Conservation (phyloP, 2,113 vertebrate genomes). For the human region DNA sequence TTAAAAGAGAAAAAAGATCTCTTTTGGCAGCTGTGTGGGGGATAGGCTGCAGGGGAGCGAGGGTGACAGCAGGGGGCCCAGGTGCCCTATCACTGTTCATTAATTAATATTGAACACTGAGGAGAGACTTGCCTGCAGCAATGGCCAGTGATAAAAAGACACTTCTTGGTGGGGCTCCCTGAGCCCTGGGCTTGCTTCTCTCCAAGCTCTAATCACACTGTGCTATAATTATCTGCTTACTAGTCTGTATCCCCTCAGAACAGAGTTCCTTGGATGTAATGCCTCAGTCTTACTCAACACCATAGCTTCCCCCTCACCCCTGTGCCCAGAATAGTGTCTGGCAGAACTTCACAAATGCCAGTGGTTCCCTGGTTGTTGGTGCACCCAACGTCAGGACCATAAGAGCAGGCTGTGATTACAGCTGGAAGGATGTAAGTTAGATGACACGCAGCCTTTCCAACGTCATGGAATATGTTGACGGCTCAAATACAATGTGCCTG, state of each 20-base stretch:
- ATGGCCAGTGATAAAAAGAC: not conserved
- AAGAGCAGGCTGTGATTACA: not conserved
- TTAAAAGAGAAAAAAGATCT: not conserved
- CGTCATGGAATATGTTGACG: not conserved
- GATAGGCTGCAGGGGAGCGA: not conserved
- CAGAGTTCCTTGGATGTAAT: not conserved
- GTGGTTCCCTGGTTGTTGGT: not conserved
- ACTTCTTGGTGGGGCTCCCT: not conserved
- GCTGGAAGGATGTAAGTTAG: not conserved
- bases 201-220: not conserved
- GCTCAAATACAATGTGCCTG: not conserved
- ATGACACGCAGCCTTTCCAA: not conserved
- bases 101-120: not conserved
- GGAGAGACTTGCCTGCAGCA: not conserved
- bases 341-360: accelerated
- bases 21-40: not conserved
- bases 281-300: not conserved
- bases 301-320: not conserved
- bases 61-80: not conserved
- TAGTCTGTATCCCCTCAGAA: not conserved
- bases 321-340: not conserved
- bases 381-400: accelerated
- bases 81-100: not conserved
- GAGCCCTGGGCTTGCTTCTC: not conserved
- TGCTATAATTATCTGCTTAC: not conserved